Conservation (phyloP, 2,888 invertebrate genomes). For the Smittia sp. region DNA sequence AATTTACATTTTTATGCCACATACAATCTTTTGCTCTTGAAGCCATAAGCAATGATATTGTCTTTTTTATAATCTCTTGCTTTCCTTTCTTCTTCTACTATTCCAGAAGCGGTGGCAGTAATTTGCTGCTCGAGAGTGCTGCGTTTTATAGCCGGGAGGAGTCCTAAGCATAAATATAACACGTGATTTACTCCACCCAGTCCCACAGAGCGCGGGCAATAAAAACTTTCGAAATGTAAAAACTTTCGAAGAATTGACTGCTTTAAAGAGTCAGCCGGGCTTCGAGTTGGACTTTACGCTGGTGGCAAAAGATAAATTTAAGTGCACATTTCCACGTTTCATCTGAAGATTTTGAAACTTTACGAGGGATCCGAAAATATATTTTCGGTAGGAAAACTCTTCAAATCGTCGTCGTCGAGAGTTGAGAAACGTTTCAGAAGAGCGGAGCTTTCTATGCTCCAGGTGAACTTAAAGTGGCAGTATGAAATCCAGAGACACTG, state of each 20-base stretch:
- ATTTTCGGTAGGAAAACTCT: neutral
- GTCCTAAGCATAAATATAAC: conserved; percentile 34
- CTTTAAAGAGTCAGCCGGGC: neutral
- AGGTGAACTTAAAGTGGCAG: too few species aligned
- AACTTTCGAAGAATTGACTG: conserved; percentile 4
- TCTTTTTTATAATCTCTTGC: conserved; percentile 35
- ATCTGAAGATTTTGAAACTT: neutral
- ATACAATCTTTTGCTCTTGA: conserved; percentile 29
- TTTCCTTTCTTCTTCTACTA: neutral
- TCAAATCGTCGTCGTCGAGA: neutral
- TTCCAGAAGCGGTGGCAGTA: neutral
- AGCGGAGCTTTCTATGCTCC: too few species aligned
- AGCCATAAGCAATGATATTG: conserved; percentile 34
- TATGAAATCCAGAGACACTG: too few species aligned
- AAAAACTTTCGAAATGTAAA: conserved; percentile 12
- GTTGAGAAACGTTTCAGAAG: neutral
- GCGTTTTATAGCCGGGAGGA: conserved; percentile 39
- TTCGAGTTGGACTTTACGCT: neutral
- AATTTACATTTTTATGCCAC: conserved; percentile 41
- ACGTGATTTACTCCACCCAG: conserved; percentile 27
- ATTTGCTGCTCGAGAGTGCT: conserved; percentile 2
- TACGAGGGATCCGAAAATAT: neutral
- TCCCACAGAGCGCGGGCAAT: neutral
- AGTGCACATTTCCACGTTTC: neutral
- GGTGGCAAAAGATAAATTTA: neutral